These are phyloP conservation scores for Gymnorhina tibicen DNA, from an alignment of 2,113 vertebrate genomes.

Conservation along the genomic window DNA sequence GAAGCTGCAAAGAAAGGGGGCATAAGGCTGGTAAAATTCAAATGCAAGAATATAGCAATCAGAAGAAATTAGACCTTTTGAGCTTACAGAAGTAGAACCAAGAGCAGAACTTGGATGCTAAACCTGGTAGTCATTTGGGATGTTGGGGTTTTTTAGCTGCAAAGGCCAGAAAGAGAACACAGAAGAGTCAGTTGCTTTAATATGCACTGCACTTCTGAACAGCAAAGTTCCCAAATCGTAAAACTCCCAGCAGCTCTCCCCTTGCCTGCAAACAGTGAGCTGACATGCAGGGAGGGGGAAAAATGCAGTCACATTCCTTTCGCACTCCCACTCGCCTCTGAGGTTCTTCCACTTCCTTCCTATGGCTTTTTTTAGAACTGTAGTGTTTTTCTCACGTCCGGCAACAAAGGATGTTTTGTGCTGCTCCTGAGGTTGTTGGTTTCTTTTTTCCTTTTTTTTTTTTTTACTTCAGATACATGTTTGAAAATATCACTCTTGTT, in stretches of 20 bases:
- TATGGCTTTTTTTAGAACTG: slow-evolving; percentile 95
- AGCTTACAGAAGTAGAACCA: not conserved
- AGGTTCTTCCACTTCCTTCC: slow-evolving; percentile 97
- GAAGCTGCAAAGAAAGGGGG: not conserved
- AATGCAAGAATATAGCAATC: not conserved
- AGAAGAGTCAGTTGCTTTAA: not conserved
- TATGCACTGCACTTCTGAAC: not conserved
- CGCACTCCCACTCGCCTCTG: slow-evolving; percentile 81
- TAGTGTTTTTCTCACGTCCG: slow-evolving; percentile 94
- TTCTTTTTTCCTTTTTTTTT: not conserved
- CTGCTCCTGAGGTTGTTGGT: slow-evolving; percentile 69
- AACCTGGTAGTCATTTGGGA: not conserved
- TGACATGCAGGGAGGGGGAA: slow-evolving; percentile 49
- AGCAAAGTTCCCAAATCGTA: not conserved
- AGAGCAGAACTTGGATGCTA: not conserved
- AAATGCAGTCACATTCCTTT: slow-evolving; percentile 85
- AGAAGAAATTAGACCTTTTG: not conserved
- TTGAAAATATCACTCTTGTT: slow-evolving; percentile 55
- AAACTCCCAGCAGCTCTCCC: not conserved
- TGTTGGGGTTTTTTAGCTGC: not conserved
- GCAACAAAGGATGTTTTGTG: slow-evolving; percentile 94
- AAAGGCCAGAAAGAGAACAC: not conserved
- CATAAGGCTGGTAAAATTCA: not conserved
- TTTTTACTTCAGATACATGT: slow-evolving; percentile 28
- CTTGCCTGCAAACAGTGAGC: not conserved